Base-by-base conservation (phyloP, 2,113 vertebrate species). In the Garra rufa region DNA sequence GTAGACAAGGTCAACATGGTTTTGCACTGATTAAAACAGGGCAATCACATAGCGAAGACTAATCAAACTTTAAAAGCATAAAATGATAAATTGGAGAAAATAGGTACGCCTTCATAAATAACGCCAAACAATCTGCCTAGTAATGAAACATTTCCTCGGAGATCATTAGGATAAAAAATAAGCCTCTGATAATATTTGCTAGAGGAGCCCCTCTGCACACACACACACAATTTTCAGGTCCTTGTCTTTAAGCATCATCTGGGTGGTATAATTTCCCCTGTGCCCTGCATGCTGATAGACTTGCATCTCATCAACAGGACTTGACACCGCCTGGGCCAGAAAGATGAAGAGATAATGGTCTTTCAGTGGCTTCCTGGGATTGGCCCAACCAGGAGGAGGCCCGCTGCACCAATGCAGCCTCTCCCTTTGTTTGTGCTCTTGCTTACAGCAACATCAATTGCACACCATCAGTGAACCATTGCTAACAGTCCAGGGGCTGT, bases 361-460 rank as follows among this genome's bases (percentile, higher is more conserved):
- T 90, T 91, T 92, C 87, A 86, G 87, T 70, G 38, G 50, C 89
- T 92, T 92, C 85, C 85, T 89, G 91, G 86, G 88, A 92, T 92
- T 89, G 88, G 92, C 83, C 76, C 80, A 81, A 91, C 91, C 88
- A 89, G 91, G 90, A 91, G 85, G 81, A 78, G 89, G 92, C 86
- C 90, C 91, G 93, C 90, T 90, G 85, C 83, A 85, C 83, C 91
- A 89, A 88, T 88, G 84, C 86, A 93, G 86, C 90, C 83, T 90
- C 46, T 65, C 21, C 69, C 80, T 91, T 93, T 90, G 87, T 88
- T 93, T 93, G 88, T 86, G 67, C 71, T 90, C 83, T 85, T 85
- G 86, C 89, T 90, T 91, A 89, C 69, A 87, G 88, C 89, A 90
- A 85, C 91, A 92, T 91, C 89, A 89, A 91, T 93, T 95, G 88